Percentiles rank a stretch among this genome's conserved stretches.
phyloP scores from a whole-genome alignment of 2,888 invertebrate species.

The Drosophila atroscutellata region DNA sequence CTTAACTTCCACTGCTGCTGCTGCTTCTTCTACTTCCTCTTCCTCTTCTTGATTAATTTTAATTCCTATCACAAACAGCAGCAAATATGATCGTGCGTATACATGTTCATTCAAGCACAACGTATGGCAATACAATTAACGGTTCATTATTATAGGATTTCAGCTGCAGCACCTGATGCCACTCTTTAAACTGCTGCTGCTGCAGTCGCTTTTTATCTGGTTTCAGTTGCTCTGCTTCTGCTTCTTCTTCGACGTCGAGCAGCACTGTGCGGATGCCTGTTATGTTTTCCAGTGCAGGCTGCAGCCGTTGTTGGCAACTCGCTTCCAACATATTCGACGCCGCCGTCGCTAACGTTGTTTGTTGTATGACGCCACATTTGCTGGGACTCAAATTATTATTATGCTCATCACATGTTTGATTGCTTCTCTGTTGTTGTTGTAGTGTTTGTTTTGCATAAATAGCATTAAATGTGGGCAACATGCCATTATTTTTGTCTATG shows the following conservation, averaged over 20 bases:
- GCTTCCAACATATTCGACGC: not conserved
- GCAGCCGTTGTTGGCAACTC: not conserved
- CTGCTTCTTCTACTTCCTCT: not conserved
- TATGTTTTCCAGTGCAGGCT: conserved; percentile 42
- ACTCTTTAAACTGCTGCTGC: conserved; percentile 90
- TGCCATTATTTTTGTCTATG: conserved; percentile 77
- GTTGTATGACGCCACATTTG: not conserved
- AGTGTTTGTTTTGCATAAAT: conserved; percentile 45
- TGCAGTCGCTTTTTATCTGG: conserved; percentile 38
- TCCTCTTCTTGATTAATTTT: not conserved
- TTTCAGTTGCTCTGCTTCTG: not conserved
- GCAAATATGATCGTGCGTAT: not conserved
- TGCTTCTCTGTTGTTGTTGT: not conserved
- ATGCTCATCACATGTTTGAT: not conserved
- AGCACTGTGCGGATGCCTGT: conserved; percentile 63
- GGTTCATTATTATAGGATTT: conserved; percentile 91
- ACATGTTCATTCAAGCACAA: conserved; percentile 92
- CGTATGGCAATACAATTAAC: conserved; percentile 97
- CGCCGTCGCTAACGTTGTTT: not conserved
- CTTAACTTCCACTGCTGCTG: conserved; percentile 1
- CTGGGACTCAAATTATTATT: not conserved
- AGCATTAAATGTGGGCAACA: conserved; percentile 81
- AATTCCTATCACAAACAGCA: conserved; percentile 5
- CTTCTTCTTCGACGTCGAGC: not conserved
- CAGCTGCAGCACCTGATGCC: conserved; percentile 94